Base-by-base conservation (phyloP, 2,888 invertebrate genomes). In the Ichneumon xanthorius region DNA sequence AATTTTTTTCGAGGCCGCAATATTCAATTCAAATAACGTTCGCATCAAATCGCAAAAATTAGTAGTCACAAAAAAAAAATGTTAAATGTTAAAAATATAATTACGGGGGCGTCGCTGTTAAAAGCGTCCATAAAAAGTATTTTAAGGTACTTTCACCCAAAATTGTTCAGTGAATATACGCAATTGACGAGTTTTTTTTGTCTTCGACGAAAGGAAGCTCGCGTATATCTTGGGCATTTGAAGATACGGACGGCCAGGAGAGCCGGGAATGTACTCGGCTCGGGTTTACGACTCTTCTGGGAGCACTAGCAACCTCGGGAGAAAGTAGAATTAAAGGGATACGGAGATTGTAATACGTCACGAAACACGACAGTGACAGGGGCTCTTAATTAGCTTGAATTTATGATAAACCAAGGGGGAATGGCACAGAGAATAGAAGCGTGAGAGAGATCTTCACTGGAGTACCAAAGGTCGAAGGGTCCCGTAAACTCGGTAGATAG, bases 381-480 rank as follows among this genome's bases (percentile, higher is more conserved):
- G 50, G 33, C 4, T 22, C 16, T 80, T 80, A 72, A 72, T 79
- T 79, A 71, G 14, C 30, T 19, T 37, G 14, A 71, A 71, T 79
- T 50, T 71, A 79, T 63, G 63, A 19, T 33, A 61, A 71, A 45
- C 30, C 58, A 22, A n/a, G 55, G 16, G 55, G 40, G 61, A 30
- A 30, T 30, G 55, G 9, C 7, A 30, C 61, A 30, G 14, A 9
- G 40, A 61, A 61, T 61, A 61, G 26, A 30, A 61, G 58, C 6
- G 58, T 11, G 58, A 30, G 61, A 61, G 16, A 30, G 61, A 16
- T 30, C 11, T 61, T 30, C 22, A 61, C 30, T 61, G 26, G 16
- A 61, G 26, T 26, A 22, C 30, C 16, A 14, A 19, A 61, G 61
- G 61, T 61, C 61, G 26, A 26, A 14, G 30, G 30, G 61, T 61